Base-by-base conservation (phyloP, 2,888 invertebrate species). In the Drosophila gaucha region DNA sequence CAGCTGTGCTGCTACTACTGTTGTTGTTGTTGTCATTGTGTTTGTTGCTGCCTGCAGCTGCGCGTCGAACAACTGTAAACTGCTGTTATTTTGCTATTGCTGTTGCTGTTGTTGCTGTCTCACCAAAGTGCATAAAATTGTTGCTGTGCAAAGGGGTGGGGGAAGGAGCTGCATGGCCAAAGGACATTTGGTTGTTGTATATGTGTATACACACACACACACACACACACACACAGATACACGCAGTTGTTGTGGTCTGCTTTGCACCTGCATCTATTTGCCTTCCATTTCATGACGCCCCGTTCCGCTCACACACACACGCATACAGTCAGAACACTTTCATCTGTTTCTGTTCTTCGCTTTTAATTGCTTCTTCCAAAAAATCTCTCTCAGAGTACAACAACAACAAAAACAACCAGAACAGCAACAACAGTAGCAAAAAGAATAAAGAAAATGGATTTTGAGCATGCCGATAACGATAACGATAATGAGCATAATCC, bases 401-500 rank as follows among this genome's bases (percentile, higher is more conserved):
- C 66, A 60, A 41, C 66, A 60, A 56, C 44, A 70, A 50, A 36
- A 64, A 31, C 9, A 41, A 6, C 39, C 22, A 39, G n/a, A n/a
- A 46, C 33, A 67, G 33, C 31, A 60, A 49, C 38, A 69, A 46
- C 31, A 63, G 33, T 36, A 64, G 46, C 24, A 36, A 33, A 46
- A 20, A 10, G 6, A 30, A 16, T 9, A 16, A 20, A 18, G 5
- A n/a, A 24, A 6, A 22, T 74, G 74, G 74, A 74, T 74, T 78
- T 62, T 58, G 84, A 72, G 64, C 71, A 84, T 58, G 55, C 44
- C 56, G 74, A 75, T 70, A 74, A 52, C 70, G 85, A 88, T 74
- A 88, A 83, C 74, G 87, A 89, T 68, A 82, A 69, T 67, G 88
- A 85, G 64, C 86, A 82, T 50, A 67, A 67, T 67, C 75, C 86